Conservation (phyloP, 1,140 invertebrate genomes). For the Drosophila lacertosa region DNA sequence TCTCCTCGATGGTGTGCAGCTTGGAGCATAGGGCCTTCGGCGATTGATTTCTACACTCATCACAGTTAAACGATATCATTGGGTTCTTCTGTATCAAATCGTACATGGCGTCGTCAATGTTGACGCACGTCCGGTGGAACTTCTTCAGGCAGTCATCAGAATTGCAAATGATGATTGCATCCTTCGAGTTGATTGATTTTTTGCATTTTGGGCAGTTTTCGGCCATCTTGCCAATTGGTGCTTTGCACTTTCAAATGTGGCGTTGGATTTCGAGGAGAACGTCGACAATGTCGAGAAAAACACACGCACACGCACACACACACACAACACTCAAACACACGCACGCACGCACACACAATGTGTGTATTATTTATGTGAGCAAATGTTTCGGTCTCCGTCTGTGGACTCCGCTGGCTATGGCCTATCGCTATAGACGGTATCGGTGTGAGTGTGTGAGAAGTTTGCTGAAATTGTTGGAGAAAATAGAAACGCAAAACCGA, state of each 20-base stretch:
- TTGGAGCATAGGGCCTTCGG: conserved; percentile 69
- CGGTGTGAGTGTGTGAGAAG: conserved; percentile 60
- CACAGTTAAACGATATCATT: conserved; percentile 79
- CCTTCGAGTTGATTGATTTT: conserved; percentile 79
- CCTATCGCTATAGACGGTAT: conserved; percentile 20
- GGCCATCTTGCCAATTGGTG: conserved; percentile 59
- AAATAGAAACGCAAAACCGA: conserved; percentile 65
- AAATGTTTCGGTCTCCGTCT: conserved; percentile 27
- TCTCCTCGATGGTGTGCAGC: conserved; percentile 79
- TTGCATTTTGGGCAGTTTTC: conserved; percentile 82
- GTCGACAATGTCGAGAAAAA: conserved; percentile 59
- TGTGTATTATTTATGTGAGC: conserved; percentile 20
- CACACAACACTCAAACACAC: conserved; percentile 19
- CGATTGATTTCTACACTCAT: conserved; percentile 79
- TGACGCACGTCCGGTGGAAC: conserved; percentile 77
- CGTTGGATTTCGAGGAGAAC: conserved; percentile 33
- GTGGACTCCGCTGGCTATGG: conserved; percentile 16
- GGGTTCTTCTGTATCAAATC: conserved; percentile 81
- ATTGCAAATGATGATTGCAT: conserved; percentile 76
- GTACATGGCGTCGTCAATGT: conserved; percentile 75
- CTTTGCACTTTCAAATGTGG: conserved; percentile 7
- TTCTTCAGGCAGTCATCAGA: conserved; percentile 79
- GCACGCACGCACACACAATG: conserved; percentile 31
- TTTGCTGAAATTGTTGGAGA: conserved; percentile 64
- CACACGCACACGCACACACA: conserved; percentile 29